phyloP scores from a whole-genome alignment of 2,797 vertebrate genomes.

The Apogon talboti region DNA sequence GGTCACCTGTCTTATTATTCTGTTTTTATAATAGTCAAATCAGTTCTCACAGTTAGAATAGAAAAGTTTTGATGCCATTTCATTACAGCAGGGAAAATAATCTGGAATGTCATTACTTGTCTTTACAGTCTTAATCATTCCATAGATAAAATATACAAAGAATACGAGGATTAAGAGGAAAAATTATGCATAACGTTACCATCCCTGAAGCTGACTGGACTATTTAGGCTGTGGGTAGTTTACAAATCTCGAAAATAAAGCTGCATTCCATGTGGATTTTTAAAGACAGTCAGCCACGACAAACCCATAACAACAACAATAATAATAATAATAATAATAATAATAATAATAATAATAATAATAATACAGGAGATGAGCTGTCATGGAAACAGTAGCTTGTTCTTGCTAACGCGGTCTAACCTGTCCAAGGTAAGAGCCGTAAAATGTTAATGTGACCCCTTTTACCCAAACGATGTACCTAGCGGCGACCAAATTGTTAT shows the following conservation, averaged over 20 bases:
- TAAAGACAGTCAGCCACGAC: background rate
- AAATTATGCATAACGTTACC: background rate
- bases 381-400: conserved; percentile 55
- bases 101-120: background rate
- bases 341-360: background rate
- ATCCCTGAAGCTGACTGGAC: background rate
- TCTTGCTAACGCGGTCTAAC: conserved; percentile 37
- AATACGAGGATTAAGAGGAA: background rate
- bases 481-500: background rate
- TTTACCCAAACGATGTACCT: background rate
- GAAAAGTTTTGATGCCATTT: background rate
- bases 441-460: background rate
- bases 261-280: background rate
- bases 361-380: conserved; percentile 18
- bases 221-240: background rate
- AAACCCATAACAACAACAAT: background rate
- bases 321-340: background rate
- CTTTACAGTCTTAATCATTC: background rate
- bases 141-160: background rate
- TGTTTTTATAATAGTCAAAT: too few relatives aligned
- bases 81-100: background rate
- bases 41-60: too few relatives aligned
- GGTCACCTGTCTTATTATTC: too few relatives aligned
- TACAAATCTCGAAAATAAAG: background rate
- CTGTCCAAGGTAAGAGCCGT: background rate